Evolutionary conservation across 1,140 invertebrate genomes (phyloP).

Genomic region (Diachasma alloeum): DNA sequence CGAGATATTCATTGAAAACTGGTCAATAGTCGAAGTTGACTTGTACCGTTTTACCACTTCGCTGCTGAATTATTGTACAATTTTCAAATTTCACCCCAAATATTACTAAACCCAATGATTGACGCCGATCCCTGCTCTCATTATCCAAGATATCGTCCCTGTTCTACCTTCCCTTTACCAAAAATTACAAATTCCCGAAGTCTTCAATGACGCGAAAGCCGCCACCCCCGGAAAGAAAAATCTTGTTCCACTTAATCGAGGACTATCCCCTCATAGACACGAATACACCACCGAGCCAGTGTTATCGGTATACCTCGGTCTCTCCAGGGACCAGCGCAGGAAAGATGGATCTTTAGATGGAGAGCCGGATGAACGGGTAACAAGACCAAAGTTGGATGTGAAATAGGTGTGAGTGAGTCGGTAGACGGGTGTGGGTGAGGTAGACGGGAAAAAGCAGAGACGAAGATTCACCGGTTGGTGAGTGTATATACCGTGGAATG

Average conservation of each 20-base stretch:
- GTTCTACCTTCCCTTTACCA: too few relatives aligned
- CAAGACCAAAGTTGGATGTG: constrained; percentile 13
- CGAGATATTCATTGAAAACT: too few relatives aligned
- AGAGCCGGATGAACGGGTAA: constrained; percentile 15
- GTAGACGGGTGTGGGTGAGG: constrained; percentile 15
- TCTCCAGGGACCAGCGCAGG: constrained; percentile 28
- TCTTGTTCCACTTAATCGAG: not conserved
- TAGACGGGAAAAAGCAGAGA: constrained; percentile 39
- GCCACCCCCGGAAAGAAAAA: too few relatives aligned
- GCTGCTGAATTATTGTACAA: too few relatives aligned
- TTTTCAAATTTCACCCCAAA: too few relatives aligned
- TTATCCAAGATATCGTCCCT: too few relatives aligned
- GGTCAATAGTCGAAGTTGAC: too few relatives aligned
- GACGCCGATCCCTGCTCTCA: too few relatives aligned
- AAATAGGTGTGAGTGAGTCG: not conserved
- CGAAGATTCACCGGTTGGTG: constrained; percentile 44
- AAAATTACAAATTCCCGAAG: too few relatives aligned
- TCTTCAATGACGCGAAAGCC: too few relatives aligned
- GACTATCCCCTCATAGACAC: not conserved
- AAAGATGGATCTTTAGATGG: constrained; percentile 27
- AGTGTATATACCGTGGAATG: constrained; percentile 14
- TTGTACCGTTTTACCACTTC: too few relatives aligned
- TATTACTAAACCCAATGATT: too few relatives aligned
- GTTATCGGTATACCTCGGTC: not conserved
- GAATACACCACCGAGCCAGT: not conserved